Evolutionary conservation across 2,797 vertebrate species (phyloP).

Genomic region (Micropoecilia bifurca): DNA sequence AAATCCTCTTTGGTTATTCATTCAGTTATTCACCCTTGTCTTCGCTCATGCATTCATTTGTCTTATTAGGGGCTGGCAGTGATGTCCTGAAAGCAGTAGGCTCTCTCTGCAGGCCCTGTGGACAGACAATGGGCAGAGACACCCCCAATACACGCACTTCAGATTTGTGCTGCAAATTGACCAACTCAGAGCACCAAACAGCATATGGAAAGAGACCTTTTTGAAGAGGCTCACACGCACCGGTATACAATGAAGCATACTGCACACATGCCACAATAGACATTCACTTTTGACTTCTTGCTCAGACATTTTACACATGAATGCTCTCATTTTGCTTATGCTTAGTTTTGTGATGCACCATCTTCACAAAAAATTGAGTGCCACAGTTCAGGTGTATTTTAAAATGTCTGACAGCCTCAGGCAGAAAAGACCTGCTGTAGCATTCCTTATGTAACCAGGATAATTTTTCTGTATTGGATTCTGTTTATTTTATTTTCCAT

Average conservation of each 20-base stretch:
- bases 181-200: slow-evolving; percentile 45
- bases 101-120: slow-evolving; percentile 69
- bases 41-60: slow-evolving; percentile 85
- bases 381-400: neutral
- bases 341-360: slow-evolving; percentile 24
- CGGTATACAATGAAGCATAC: slow-evolving; percentile 30
- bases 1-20: slow-evolving; percentile 84
- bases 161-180: slow-evolving; percentile 62
- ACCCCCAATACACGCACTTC: slow-evolving; percentile 43
- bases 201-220: slow-evolving; percentile 58
- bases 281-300: slow-evolving; percentile 13
- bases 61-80: slow-evolving; percentile 75
- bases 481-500: too few species aligned
- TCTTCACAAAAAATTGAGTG: slow-evolving; percentile 19
- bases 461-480: too few species aligned
- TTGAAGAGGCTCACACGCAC: slow-evolving; percentile 32
- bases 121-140: slow-evolving; percentile 70
- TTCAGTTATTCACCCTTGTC: slow-evolving; percentile 82
- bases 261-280: slow-evolving; percentile 12
- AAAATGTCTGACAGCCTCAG: too few species aligned
- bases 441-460: too few species aligned
- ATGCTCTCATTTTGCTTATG: slow-evolving; percentile 32
- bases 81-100: slow-evolving; percentile 67
- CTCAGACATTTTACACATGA: slow-evolving; percentile 12
- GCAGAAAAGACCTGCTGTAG: too few species aligned